Conservation (phyloP, 1,140 invertebrate species). For the Macrocentrus cingulum region DNA sequence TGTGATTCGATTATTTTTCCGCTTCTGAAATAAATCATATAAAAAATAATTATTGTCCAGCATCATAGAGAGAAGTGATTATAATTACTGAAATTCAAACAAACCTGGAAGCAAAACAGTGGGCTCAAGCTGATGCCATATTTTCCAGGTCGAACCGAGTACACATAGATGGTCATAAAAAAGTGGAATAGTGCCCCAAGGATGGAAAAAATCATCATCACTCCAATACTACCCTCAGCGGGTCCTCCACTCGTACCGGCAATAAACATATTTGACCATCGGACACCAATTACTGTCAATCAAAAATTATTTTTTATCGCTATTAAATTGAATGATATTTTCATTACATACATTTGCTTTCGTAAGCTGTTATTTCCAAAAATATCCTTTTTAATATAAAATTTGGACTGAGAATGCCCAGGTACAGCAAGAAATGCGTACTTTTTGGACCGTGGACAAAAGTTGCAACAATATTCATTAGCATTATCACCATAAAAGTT, state of each 20-base stretch:
- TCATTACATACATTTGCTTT: constrained; percentile 31
- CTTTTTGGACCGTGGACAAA: constrained; percentile 13
- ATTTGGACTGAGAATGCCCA: constrained; percentile 41
- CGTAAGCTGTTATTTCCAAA: constrained; percentile 36
- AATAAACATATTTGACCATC: constrained; percentile 38
- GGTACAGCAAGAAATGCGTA: constrained; percentile 23
- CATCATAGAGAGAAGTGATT: background rate
- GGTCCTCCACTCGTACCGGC: constrained; percentile 24
- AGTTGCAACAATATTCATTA: constrained; percentile 21
- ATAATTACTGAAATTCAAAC: constrained; percentile 14
- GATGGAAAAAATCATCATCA: constrained; percentile 41
- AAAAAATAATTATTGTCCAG: background rate
- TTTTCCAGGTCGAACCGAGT: constrained; percentile 60
- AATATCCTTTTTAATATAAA: constrained; percentile 34
- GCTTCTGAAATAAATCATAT: constrained; percentile 11
- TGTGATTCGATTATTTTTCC: constrained; percentile 44
- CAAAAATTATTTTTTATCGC: constrained; percentile 9
- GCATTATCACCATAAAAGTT: constrained; percentile 21
- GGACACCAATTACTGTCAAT: constrained; percentile 39
- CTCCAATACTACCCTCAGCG: constrained; percentile 30
- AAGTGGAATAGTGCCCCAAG: constrained; percentile 37
- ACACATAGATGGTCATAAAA: constrained; percentile 53
- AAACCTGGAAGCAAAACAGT: constrained; percentile 60
- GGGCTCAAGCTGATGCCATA: constrained; percentile 60
- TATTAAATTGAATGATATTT: constrained; percentile 1